Conservation (phyloP, 1,140 invertebrate species). For the Drosophila oshimai region DNA sequence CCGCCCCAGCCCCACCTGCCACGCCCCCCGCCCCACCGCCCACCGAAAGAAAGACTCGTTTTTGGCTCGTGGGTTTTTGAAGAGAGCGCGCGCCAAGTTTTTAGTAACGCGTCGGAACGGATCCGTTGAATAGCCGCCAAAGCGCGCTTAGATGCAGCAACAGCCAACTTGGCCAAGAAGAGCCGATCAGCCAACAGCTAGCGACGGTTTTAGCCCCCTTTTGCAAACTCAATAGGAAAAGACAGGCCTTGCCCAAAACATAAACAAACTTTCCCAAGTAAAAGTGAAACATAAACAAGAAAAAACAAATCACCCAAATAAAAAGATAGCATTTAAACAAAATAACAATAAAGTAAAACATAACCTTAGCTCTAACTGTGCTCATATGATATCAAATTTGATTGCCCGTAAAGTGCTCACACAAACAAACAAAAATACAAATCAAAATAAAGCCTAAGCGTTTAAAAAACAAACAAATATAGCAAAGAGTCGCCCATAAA, state of each 20-base stretch:
- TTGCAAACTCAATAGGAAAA: not conserved
- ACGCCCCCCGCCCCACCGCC: conserved; percentile 30
- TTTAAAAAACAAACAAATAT: conserved; percentile 2
- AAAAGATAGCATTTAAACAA: not conserved
- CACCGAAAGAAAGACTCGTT: conserved; percentile 72
- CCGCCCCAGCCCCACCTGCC: conserved; percentile 30
- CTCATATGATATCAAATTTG: conserved; percentile 2
- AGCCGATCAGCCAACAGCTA: conserved; percentile 40
- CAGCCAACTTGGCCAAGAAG: conserved; percentile 33
- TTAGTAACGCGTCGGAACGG: conserved; percentile 78
- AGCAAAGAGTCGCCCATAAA: conserved; percentile 22
- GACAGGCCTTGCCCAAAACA: not conserved
- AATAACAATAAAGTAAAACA: not conserved
- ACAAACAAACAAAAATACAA: conserved; percentile 33
- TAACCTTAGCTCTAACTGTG: conserved; percentile 4
- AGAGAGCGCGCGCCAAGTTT: conserved; percentile 77
- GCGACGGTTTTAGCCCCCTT: conserved; percentile 39
- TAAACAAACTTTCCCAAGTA: conserved; percentile 9
- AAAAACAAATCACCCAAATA: not conserved
- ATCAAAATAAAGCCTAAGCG: conserved; percentile 12
- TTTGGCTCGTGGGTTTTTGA: conserved; percentile 56
- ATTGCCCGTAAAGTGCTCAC: conserved; percentile 18
- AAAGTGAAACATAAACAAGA: conserved; percentile 8
- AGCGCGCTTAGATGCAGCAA: conserved; percentile 70
- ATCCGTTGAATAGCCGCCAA: conserved; percentile 73